Conservation (phyloP, 2,888 invertebrate species). For the Sycophila texana region DNA sequence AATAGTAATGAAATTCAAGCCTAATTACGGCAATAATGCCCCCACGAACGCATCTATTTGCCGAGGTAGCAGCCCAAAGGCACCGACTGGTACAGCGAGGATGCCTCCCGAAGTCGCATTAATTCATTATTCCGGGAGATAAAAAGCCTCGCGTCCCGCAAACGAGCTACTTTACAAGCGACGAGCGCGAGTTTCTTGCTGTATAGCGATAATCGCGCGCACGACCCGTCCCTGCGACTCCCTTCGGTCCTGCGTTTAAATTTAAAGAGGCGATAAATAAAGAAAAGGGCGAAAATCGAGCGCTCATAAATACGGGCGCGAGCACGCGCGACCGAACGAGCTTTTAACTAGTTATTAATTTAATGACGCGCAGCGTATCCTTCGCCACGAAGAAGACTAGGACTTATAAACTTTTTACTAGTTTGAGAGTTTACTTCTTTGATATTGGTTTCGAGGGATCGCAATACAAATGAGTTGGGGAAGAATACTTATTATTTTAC, state of each 20-base stretch:
- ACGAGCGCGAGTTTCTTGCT: conserved; percentile 18
- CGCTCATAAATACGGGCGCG: neutral
- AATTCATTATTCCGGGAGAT: conserved; percentile 45
- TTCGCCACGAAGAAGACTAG: no score
- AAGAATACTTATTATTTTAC: no score
- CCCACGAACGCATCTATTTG: neutral
- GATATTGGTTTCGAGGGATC: no score
- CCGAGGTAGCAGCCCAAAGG: neutral
- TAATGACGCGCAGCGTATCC: no score
- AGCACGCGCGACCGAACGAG: no score
- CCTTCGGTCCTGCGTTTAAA: conserved; percentile 25
- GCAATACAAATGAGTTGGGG: no score
- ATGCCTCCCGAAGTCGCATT: conserved; percentile 5
- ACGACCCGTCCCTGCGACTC: neutral
- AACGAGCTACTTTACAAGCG: conserved; percentile 24
- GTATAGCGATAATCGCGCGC: conserved; percentile 27
- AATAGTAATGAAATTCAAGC: no score
- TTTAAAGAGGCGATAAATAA: conserved; percentile 49
- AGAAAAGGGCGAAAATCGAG: conserved; percentile 9
- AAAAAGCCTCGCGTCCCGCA: conserved; percentile 31
- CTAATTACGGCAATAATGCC: neutral
- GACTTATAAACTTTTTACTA: no score
- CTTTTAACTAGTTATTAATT: conserved; percentile 39
- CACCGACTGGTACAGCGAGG: neutral
- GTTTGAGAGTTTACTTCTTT: no score